Evolutionary conservation across 30 jellyfish, hydroid and myxozoan species (phyloP).

Genomic region (Cassiopea andromeda): DNA sequence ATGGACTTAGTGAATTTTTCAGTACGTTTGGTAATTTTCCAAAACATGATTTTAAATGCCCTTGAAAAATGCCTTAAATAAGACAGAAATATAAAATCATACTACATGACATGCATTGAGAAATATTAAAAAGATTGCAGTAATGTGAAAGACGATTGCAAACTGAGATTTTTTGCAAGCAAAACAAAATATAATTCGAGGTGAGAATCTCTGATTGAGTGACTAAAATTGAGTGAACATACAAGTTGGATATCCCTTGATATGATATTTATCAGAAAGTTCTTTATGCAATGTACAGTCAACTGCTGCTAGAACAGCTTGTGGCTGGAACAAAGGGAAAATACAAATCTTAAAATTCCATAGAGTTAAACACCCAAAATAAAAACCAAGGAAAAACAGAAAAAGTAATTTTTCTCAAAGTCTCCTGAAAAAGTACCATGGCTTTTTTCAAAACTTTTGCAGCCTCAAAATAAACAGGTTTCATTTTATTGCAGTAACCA

Average conservation of each 20-base stretch:
- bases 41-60: no score
- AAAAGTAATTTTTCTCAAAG: no score
- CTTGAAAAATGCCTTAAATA: no score
- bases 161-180: no score
- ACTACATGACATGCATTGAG: no score
- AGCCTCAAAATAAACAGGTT: constrained; percentile 86
- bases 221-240: not conserved
- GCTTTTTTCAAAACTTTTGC: constrained; percentile 77
- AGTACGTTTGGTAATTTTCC: no score
- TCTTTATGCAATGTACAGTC: constrained; percentile 74
- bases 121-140: no score
- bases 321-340: constrained; percentile 23
- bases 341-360: not conserved
- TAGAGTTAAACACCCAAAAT: not conserved
- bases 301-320: constrained; percentile 79
- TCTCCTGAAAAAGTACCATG: constrained; percentile 30
- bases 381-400: no score
- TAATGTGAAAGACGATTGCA: no score
- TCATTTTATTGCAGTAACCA: constrained; percentile 86
- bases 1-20: no score
- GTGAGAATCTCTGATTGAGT: not conserved
- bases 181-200: not conserved
- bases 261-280: constrained; percentile 41
- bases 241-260: constrained; percentile 88
- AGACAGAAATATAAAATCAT: no score